Conservation (phyloP, 2,797 vertebrate genomes). For the Neosalanx taihuensis region DNA sequence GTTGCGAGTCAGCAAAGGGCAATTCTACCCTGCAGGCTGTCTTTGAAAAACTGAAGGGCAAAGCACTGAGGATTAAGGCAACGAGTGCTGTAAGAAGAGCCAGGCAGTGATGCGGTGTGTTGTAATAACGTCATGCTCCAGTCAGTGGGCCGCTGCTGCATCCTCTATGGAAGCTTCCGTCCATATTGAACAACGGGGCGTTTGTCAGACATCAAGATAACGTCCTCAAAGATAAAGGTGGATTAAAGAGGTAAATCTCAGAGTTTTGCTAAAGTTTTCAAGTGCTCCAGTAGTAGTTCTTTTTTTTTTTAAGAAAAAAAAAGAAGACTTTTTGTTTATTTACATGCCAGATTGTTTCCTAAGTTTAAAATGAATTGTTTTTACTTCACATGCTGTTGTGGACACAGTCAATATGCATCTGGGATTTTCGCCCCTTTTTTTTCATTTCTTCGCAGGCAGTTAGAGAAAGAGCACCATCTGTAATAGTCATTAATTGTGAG, state of each 20-base stretch:
- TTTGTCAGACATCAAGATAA: constrained; percentile 49
- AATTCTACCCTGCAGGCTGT: constrained; percentile 74
- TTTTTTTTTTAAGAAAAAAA: neutral
- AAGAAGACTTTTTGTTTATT: constrained; percentile 3
- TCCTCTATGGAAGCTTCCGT: constrained; percentile 29
- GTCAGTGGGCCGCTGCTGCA: constrained; percentile 32
- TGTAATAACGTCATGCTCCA: constrained; percentile 56
- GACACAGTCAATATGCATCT: constrained; percentile 6
- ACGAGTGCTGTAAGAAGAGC: constrained; percentile 24
- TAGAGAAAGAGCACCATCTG: constrained; percentile 66
- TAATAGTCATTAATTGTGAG: constrained; percentile 57
- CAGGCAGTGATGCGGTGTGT: constrained; percentile 51
- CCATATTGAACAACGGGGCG: constrained; percentile 44
- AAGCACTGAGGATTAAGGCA: constrained; percentile 70
- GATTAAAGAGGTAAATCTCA: constrained; percentile 32
- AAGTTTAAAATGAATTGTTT: neutral
- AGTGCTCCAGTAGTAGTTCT: constrained; percentile 23
- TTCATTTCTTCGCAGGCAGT: constrained; percentile 20
- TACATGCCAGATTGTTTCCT: constrained; percentile 26
- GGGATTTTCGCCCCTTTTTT: constrained; percentile 12
- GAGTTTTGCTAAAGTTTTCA: constrained; percentile 48
- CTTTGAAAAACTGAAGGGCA: constrained; percentile 77
- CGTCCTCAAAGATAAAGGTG: neutral
- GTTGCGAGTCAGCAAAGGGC: constrained; percentile 72
- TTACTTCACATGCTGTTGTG: constrained; percentile 39